Percentiles rank a stretch among this genome's conserved stretches.
Evolutionary conservation across 1,140 invertebrate species (phyloP).

Genomic region (Ruditapes philippinarum): DNA sequence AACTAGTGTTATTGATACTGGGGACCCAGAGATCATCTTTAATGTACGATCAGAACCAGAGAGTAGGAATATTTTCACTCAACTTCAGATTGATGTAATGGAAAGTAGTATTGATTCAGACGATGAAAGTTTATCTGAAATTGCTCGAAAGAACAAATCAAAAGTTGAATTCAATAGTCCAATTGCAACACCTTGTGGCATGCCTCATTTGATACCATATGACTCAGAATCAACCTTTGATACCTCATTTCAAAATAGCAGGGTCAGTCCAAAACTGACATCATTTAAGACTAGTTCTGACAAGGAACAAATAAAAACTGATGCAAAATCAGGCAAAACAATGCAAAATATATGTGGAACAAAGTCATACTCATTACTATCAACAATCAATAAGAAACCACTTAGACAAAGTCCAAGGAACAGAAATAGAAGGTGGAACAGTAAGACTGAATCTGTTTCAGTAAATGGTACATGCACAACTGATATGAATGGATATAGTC

Average conservation of each 20-base stretch:
- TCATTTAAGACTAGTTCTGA: slow-evolving; percentile 14
- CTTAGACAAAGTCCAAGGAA: slow-evolving; percentile 39
- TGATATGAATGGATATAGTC: background rate
- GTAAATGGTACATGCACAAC: background rate
- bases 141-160: slow-evolving; percentile 18
- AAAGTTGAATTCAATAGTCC: slow-evolving; percentile 36
- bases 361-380: background rate
- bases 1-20: background rate
- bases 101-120: slow-evolving; percentile 27
- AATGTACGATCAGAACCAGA: slow-evolving; percentile 3
- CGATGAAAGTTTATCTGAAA: slow-evolving; percentile 4
- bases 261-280: slow-evolving; percentile 52
- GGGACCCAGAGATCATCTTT: slow-evolving; percentile 58
- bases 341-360: background rate
- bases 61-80: slow-evolving; percentile 58
- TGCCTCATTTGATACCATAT: slow-evolving; percentile 60
- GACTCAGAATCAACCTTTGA: slow-evolving; percentile 36
- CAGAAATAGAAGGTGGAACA: background rate
- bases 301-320: background rate
- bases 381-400: background rate
- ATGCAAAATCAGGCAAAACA: background rate
- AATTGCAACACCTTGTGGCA: background rate
- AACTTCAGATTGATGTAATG: slow-evolving; percentile 57
- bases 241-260: slow-evolving; percentile 33
- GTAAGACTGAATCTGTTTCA: background rate